Percentiles rank a stretch among this genome's conserved stretches.
phyloP scores from a whole-genome alignment of 1,140 invertebrate species.

The Macrobrachium rosenbergii region DNA sequence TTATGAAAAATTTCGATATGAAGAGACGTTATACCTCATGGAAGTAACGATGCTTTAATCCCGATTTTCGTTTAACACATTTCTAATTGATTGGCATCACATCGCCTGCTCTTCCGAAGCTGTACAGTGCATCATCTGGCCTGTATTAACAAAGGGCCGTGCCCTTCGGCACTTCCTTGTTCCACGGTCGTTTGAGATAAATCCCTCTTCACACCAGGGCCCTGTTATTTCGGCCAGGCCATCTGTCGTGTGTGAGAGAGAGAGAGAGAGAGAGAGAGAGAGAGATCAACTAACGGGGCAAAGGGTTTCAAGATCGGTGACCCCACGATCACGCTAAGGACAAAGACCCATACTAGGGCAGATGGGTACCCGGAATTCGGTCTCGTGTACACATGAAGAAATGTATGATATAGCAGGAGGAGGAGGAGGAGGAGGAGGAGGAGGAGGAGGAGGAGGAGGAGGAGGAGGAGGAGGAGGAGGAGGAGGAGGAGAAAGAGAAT shows the following conservation, averaged over 20 bases:
- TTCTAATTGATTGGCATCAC: too few relatives aligned
- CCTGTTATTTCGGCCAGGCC: not conserved
- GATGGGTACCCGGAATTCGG: too few relatives aligned
- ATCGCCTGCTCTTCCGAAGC: too few relatives aligned
- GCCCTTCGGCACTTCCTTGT: too few relatives aligned
- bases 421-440: not conserved
- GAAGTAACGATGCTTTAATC: too few relatives aligned
- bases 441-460: conserved; percentile 14
- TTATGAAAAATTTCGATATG: too few relatives aligned
- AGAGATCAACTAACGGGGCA: conserved; percentile 15
- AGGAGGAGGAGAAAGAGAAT: not conserved
- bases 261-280: conserved; percentile 14
- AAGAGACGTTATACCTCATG: too few relatives aligned
- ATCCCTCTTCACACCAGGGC: not conserved
- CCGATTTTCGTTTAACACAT: too few relatives aligned
- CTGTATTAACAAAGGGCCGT: too few relatives aligned
- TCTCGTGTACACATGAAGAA: conserved; percentile 25
- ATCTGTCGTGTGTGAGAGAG: conserved; percentile 1
- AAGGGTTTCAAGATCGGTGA: conserved; percentile 2
- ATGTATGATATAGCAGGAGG: conserved; percentile 65
- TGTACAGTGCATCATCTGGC: too few relatives aligned
- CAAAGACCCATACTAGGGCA: too few relatives aligned
- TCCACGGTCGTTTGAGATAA: not conserved
- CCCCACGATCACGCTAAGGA: too few relatives aligned
- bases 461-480: conserved; percentile 23